phyloP scores from a whole-genome alignment of 2,113 vertebrate genomes.

The Lontra canadensis region DNA sequence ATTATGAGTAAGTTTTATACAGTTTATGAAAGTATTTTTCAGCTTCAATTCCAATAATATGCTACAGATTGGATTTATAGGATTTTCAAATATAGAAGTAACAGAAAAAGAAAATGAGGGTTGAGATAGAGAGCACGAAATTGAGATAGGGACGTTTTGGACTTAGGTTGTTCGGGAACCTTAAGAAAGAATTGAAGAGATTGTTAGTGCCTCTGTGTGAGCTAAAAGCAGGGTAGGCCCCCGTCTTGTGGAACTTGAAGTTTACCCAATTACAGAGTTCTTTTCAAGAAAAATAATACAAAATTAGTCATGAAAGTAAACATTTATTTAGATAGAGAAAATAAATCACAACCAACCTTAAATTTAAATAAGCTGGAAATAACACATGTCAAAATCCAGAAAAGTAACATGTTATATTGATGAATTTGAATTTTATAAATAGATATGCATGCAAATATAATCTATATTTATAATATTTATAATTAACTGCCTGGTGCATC shows the following conservation, averaged over 20 bases:
- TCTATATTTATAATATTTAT: neutral
- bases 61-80: neutral
- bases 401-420: neutral
- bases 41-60: neutral
- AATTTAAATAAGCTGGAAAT: neutral
- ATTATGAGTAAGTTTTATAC: neutral
- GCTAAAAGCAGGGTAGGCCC: neutral
- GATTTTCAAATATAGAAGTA: neutral
- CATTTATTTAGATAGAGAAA: neutral
- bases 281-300: neutral
- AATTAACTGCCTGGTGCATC: neutral
- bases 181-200: neutral
- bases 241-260: neutral
- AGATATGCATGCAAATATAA: neutral
- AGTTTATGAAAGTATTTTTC: neutral
- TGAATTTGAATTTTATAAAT: neutral
- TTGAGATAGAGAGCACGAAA: accelerated
- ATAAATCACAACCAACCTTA: neutral
- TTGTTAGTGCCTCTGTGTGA: neutral
- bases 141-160: accelerated
- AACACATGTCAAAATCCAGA: neutral
- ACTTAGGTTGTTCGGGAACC: neutral
- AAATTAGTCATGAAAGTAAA: neutral
- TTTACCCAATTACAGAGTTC: neutral
- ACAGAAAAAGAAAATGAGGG: neutral